Percentiles rank a stretch among this genome's conserved stretches.
Conservation (phyloP, 2,113 vertebrate genomes). For the Serilophus lunatus region DNA sequence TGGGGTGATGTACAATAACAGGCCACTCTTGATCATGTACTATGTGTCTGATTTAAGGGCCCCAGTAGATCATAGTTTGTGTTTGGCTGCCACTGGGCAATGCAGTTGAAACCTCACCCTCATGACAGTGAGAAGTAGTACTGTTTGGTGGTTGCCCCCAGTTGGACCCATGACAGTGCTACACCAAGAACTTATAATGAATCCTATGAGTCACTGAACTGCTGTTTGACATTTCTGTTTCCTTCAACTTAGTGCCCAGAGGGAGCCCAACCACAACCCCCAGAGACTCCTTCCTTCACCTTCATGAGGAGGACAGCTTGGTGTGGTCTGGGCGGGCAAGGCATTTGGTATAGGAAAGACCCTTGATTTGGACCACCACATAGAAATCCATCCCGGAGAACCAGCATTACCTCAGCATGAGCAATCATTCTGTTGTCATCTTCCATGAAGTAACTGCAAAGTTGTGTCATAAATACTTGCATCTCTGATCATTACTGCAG, state of each 20-base stretch:
- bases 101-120: background rate
- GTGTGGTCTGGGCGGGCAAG: background rate
- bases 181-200: background rate
- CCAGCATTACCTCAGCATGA: background rate
- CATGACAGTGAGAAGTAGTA: background rate
- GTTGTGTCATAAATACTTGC: background rate
- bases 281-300: background rate
- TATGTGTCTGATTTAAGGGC: background rate
- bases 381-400: background rate
- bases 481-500: background rate
- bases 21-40: accelerated
- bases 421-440: background rate
- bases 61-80: background rate
- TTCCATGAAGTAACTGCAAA: background rate
- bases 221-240: background rate
- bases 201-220: background rate
- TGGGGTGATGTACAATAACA: background rate
- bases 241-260: background rate
- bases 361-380: background rate
- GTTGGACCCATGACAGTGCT: background rate
- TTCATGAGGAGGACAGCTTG: background rate
- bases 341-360: background rate
- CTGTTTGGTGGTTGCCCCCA: background rate
- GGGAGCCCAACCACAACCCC: background rate
- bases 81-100: accelerated